These are phyloP conservation scores for Semaprochilodus insignis DNA, from an alignment of 2,797 vertebrate genomes.

Conservation along the genomic window DNA sequence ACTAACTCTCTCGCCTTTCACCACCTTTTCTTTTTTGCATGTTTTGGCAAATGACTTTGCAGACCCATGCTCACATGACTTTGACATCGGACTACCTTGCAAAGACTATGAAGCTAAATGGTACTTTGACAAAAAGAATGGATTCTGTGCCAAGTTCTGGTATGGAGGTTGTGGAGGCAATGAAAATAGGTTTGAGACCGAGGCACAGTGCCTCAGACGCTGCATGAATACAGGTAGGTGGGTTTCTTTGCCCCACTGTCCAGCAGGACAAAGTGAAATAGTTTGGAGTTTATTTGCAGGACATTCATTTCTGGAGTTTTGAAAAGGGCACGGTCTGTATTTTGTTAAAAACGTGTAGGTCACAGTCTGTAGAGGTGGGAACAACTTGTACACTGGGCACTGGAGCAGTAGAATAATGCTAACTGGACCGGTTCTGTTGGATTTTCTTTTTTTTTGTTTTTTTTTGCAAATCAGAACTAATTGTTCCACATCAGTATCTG, in stretches of 20 bases:
- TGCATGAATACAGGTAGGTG: constrained; percentile 82
- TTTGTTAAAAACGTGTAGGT: too few relatives aligned
- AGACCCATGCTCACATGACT: constrained; percentile 87
- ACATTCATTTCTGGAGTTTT: too few relatives aligned
- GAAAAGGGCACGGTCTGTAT: too few relatives aligned
- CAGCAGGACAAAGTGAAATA: neutral
- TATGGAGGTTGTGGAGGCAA: constrained; percentile 87
- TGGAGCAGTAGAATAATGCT: too few relatives aligned
- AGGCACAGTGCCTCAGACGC: constrained; percentile 82
- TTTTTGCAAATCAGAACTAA: too few relatives aligned
- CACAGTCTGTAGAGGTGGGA: too few relatives aligned
- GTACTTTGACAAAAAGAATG: constrained; percentile 88
- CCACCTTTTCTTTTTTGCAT: constrained; percentile 68
- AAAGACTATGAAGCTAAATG: constrained; percentile 89
- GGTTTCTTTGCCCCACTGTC: neutral
- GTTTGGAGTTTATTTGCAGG: neutral
- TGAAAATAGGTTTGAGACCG: constrained; percentile 87
- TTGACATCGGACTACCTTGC: constrained; percentile 85
- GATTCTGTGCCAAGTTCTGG: constrained; percentile 88
- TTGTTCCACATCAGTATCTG: too few relatives aligned
- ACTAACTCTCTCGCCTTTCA: constrained; percentile 63
- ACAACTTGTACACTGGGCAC: too few relatives aligned
- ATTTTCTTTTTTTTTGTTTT: too few relatives aligned
- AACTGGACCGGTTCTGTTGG: too few relatives aligned
- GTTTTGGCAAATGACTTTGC: constrained; percentile 80